A percentile compares a stretch with the other conserved stretches of the same genome.
Evolutionary conservation across 2,113 vertebrate species (phyloP).

Genomic region (Ptilorrhoa leucosticta): DNA sequence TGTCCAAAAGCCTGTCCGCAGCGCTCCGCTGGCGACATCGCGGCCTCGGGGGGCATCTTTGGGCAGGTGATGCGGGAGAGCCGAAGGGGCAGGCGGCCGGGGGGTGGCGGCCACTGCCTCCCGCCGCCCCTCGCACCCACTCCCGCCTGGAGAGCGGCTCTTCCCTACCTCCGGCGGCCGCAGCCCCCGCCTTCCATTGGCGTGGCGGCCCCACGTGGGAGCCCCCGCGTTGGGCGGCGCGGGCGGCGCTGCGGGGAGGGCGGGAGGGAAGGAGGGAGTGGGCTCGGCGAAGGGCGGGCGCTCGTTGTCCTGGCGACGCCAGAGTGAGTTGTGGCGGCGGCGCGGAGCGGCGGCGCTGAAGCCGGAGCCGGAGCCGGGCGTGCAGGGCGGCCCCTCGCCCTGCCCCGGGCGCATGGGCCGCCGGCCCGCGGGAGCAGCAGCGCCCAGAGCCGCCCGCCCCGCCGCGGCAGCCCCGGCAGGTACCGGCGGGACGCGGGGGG

Average conservation of each 20-base stretch:
- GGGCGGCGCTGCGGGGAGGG: neutral
- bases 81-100: neutral
- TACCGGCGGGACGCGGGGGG: too few relatives aligned
- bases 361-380: neutral
- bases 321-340: constrained; percentile 43
- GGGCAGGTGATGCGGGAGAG: neutral
- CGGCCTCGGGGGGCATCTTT: accelerated
- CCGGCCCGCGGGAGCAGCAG: neutral
- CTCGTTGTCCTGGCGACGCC: constrained; percentile 63
- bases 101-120: accelerated
- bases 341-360: neutral
- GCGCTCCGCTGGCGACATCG: accelerated
- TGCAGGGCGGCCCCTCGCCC: neutral
- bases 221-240: constrained; percentile 28
- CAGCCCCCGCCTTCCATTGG: constrained; percentile 45
- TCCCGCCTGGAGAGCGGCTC: accelerated
- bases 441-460: neutral
- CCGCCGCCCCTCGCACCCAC: neutral
- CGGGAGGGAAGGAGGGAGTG: neutral
- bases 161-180: neutral
- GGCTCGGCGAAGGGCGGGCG: constrained; percentile 16
- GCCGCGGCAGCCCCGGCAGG: neutral
- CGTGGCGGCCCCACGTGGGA: constrained; percentile 47
- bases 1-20: accelerated
- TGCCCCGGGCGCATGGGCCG: neutral